Evolutionary conservation across 64 coral and sea anemone genomes (phyloP).

Genomic region (Porites australiensis): DNA sequence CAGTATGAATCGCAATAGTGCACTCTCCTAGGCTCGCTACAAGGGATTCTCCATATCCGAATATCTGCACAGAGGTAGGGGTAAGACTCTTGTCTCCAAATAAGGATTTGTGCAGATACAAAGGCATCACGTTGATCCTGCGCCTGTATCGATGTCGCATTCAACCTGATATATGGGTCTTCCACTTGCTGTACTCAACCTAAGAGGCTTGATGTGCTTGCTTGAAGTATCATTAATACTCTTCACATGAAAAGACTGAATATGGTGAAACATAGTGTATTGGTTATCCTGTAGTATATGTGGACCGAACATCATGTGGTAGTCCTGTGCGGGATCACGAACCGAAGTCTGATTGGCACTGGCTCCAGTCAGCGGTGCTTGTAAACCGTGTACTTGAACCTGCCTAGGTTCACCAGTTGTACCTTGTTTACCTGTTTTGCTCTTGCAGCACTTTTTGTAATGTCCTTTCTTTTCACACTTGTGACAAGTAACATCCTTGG

Average conservation of each 20-base stretch:
- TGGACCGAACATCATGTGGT: background rate
- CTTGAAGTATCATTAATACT: background rate
- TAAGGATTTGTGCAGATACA: slow-evolving; percentile 7
- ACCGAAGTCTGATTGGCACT: background rate
- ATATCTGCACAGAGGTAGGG: background rate
- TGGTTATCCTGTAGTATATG: background rate
- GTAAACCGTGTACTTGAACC: background rate
- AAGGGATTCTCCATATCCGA: background rate
- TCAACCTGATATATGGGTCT: background rate
- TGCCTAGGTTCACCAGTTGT: background rate
- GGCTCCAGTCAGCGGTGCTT: background rate
- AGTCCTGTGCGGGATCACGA: background rate
- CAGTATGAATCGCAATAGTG: slow-evolving; percentile 8
- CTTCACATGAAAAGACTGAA: slow-evolving; percentile 3
- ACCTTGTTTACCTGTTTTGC: slow-evolving; percentile 1
- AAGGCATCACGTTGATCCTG: slow-evolving; percentile 8
- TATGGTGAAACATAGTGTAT: slow-evolving; percentile 5
- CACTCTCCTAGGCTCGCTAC: background rate
- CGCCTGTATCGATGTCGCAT: slow-evolving; percentile 21
- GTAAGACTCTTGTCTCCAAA: background rate
- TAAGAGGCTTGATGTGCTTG: background rate
- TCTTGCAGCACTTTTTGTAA: slow-evolving; percentile 14
- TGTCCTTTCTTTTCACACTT: slow-evolving; percentile 27
- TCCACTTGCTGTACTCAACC: slow-evolving; percentile 3
- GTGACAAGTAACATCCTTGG: slow-evolving; percentile 2